Percentiles rank a stretch among this genome's conserved stretches.
Conservation (phyloP, 1,140 invertebrate species). For the Ips typographus region DNA sequence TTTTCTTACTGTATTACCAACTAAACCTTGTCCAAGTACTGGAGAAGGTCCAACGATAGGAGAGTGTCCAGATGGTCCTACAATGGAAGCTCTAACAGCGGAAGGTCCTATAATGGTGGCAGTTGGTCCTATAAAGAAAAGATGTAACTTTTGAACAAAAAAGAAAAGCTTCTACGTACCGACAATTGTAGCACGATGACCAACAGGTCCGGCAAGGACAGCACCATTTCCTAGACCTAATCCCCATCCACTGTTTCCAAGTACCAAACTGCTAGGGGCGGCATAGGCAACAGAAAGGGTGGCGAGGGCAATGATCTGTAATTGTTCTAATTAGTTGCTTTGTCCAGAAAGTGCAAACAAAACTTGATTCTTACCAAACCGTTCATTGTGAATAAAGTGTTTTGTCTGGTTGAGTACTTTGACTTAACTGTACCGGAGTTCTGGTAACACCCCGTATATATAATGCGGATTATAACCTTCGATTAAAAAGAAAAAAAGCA, state of each 20-base stretch:
- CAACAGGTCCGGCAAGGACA: not conserved
- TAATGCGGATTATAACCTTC: slow-evolving; percentile 4
- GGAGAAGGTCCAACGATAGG: not conserved
- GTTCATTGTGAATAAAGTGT: slow-evolving; percentile 1
- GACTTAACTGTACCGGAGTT: not conserved
- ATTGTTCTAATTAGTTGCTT: no score
- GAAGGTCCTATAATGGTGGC: slow-evolving; percentile 2
- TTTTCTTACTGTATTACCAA: not conserved
- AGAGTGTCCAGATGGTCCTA: slow-evolving; percentile 12
- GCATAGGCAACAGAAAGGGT: not conserved
- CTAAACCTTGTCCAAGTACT: not conserved
- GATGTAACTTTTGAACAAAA: not conserved
- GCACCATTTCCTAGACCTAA: not conserved
- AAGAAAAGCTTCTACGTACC: slow-evolving; percentile 5
- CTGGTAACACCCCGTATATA: slow-evolving; percentile 4
- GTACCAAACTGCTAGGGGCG: not conserved
- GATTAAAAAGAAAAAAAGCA: not conserved
- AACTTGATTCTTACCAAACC: not conserved
- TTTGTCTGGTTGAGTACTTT: not conserved
- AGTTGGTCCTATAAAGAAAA: slow-evolving; percentile 11
- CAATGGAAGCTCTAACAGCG: not conserved
- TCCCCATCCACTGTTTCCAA: not conserved
- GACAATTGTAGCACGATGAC: not conserved
- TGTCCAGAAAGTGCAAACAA: no score
- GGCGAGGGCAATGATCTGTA: not conserved